phyloP scores from a whole-genome alignment of 35 echinoderm and acorn worm genomes.

The Strongylocentrotus purpuratus region DNA sequence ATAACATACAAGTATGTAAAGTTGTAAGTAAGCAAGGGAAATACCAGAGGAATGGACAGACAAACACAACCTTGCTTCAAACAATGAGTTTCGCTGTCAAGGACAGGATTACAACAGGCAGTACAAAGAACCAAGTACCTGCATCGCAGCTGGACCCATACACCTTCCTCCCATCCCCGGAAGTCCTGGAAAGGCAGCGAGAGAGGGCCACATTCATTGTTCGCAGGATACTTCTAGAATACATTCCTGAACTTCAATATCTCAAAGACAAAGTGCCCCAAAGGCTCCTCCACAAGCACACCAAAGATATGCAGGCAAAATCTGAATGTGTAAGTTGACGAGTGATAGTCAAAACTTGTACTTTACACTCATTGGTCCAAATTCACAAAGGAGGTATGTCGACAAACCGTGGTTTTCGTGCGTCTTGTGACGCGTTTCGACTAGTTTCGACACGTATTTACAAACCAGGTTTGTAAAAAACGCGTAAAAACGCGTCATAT shows the following conservation, averaged over 20 bases:
- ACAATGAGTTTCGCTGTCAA: conserved; percentile 21
- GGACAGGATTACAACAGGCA: not conserved
- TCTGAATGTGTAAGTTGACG: conserved; percentile 38
- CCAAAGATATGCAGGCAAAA: not conserved
- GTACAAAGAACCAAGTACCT: not conserved
- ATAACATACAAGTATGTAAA: not conserved
- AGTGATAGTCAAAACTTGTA: too few relatives aligned
- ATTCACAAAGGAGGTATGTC: too few relatives aligned
- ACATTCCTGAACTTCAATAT: not conserved
- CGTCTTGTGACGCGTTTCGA: too few relatives aligned
- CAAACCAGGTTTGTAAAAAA: too few relatives aligned
- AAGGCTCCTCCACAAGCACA: not conserved
- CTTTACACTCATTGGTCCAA: too few relatives aligned
- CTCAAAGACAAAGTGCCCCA: not conserved
- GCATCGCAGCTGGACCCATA: conserved; percentile 10
- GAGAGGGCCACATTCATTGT: conserved; percentile 7
- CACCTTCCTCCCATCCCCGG: not conserved
- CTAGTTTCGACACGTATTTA: too few relatives aligned
- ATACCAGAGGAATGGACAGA: not conserved
- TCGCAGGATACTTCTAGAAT: not conserved
- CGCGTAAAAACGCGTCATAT: too few relatives aligned
- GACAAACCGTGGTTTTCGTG: too few relatives aligned
- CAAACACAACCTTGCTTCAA: not conserved
- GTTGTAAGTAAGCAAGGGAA: not conserved
- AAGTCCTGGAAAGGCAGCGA: not conserved